phyloP scores from a whole-genome alignment of 2,113 vertebrate genomes.

The Upupa epops region DNA sequence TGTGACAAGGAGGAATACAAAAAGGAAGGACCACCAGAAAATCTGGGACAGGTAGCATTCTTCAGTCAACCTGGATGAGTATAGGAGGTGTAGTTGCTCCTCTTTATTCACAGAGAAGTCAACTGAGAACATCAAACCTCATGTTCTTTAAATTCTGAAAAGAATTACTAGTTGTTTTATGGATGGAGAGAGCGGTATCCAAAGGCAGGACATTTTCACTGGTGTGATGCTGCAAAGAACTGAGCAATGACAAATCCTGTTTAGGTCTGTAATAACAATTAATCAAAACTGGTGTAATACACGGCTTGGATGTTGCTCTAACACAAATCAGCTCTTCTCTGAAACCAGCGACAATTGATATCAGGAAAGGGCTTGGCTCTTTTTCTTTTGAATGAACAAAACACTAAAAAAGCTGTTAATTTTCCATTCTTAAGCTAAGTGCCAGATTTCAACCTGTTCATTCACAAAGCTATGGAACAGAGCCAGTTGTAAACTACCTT shows the following conservation, averaged over 20 bases:
- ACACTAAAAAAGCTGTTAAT: neutral
- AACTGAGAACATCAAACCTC: neutral
- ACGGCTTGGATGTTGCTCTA: neutral
- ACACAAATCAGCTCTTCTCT: constrained; percentile 39
- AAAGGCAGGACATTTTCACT: neutral
- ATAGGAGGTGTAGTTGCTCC: neutral
- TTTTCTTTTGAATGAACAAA: constrained; percentile 33
- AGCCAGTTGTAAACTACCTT: neutral
- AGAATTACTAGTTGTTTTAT: neutral
- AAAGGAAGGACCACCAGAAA: no score
- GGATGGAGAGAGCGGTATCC: neutral
- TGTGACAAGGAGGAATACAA: no score
- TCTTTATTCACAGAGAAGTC: neutral
- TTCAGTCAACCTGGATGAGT: neutral
- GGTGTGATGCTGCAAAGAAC: neutral
- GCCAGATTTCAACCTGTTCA: constrained; percentile 10
- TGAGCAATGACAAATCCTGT: constrained; percentile 1
- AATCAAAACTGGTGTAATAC: constrained; percentile 42
- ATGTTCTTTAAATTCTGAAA: neutral
- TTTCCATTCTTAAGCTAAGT: constrained; percentile 9
- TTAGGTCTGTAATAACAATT: constrained; percentile 15
- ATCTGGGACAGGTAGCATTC: neutral
- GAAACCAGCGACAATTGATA: constrained; percentile 33
- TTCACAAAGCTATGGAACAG: neutral
- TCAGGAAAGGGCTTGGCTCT: constrained; percentile 3